phyloP scores from a whole-genome alignment of 2,113 vertebrate genomes.

The Sceloporus undulatus region DNA sequence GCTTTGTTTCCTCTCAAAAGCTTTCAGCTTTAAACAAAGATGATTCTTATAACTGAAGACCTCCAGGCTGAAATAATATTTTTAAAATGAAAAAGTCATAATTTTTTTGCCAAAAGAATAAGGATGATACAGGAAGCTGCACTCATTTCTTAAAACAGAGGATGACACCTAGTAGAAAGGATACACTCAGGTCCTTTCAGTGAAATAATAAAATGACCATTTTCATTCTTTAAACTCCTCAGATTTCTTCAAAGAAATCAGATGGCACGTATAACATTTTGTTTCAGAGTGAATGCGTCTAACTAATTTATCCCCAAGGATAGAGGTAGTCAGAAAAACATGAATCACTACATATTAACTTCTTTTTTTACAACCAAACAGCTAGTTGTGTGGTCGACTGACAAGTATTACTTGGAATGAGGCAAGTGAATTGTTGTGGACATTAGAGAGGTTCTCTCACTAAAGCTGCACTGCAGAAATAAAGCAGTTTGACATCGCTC shows the following conservation, averaged over 20 bases:
- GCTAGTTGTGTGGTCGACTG: not conserved
- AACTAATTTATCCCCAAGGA: not conserved
- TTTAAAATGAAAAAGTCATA: conserved; percentile 30
- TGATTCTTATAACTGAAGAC: conserved; percentile 64
- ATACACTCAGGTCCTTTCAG: not conserved
- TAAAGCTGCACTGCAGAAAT: no score
- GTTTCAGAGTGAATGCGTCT: not conserved
- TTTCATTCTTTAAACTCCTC: not conserved
- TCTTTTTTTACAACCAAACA: not conserved
- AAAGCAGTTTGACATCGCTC: no score
- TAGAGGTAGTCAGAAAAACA: not conserved
- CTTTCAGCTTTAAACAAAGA: conserved; percentile 65
- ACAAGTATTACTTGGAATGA: not conserved
- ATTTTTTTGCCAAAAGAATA: conserved; percentile 54
- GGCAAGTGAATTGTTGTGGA: no score
- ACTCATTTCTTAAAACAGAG: conserved; percentile 40
- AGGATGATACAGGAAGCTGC: conserved; percentile 20
- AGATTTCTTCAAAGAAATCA: not conserved
- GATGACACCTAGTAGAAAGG: conserved; percentile 3
- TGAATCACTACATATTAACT: not conserved
- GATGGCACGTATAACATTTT: not conserved
- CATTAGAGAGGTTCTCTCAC: no score
- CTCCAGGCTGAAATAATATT: conserved; percentile 48
- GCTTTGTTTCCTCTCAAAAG: conserved; percentile 60
- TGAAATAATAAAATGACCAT: conserved; percentile 9